Evolutionary conservation across 1,140 invertebrate genomes (phyloP), one percentile per base, ranked within the genome.

Genomic region (Physella acuta): DNA sequence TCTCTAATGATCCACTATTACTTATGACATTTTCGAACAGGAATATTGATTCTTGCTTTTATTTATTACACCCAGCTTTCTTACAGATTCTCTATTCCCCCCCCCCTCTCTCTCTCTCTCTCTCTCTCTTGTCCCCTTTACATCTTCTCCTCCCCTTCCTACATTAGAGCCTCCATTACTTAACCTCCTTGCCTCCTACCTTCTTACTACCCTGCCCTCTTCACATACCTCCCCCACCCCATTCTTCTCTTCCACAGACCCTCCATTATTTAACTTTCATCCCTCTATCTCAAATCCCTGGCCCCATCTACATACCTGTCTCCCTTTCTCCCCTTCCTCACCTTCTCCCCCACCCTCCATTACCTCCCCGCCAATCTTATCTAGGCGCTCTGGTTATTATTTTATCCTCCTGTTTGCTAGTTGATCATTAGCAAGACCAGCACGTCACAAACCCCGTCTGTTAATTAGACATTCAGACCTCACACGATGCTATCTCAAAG

Each of bases 71-170:
- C 8, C 20, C 58, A 5, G 20, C 28, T 34, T 33, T 4, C 8
- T 33, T 34, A 30, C 24, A 1, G 26, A 30, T 34, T 34, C 37
- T 36, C 37, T 34, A 34, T 31, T 34, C 58, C 33, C 58, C 33
- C 31, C 28, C 8, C 31, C 24, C 59, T 61, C 59, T n/a, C 14
- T 36, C 59, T 37, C 34, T n/a, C 59, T 61, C 59, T 8, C 59
- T 61, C 59, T 36, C 14, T 51, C 62, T 51, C 24, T 34, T 34
- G 14, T 26, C 26, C 39, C 26, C 28, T 26, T 24, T 4, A 26
- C 49, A 3, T 64, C 44, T 26, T 16, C 30, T 33, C 49, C 26
- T 34, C 33, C 30, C 16, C 24, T 49, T 28, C 44, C 24, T n/a
- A 14, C n/a, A 14, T 4, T 3, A 16, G 14, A 26, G 36, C 33